Evolutionary conservation across 2,113 vertebrate species (phyloP).

Genomic region (Sinocyclocheilus anshuiensis): DNA sequence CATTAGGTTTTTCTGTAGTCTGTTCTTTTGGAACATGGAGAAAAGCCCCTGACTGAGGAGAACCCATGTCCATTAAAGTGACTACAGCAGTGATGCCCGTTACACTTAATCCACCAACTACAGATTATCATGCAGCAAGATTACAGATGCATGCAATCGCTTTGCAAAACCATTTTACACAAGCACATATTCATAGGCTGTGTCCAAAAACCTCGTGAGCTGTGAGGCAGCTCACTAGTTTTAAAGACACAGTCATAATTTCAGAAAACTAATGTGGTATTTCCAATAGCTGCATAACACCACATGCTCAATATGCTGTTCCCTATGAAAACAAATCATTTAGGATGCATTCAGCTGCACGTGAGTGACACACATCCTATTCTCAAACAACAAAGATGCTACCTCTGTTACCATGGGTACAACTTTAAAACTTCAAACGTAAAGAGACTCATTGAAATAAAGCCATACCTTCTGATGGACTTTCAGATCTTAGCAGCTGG

Average conservation of each 20-base stretch:
- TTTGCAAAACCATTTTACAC: slow-evolving; percentile 1
- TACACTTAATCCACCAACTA: slow-evolving; percentile 24
- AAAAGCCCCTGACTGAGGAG: slow-evolving; percentile 8
- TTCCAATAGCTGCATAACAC: not conserved
- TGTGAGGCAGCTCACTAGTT: not conserved
- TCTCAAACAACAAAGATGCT: not conserved
- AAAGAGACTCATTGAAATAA: not conserved
- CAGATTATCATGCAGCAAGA: slow-evolving; percentile 37
- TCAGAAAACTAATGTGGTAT: not conserved
- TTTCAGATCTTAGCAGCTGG: slow-evolving; percentile 23
- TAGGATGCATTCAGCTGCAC: not conserved
- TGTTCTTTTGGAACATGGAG: not conserved
- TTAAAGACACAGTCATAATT: not conserved
- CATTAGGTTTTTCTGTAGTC: not conserved
- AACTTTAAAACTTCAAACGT: not conserved
- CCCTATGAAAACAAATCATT: not conserved
- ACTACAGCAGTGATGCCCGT: slow-evolving; percentile 17
- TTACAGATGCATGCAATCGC: slow-evolving; percentile 14
- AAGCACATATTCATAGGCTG: not conserved
- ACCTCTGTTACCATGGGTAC: not conserved
- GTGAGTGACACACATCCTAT: not conserved
- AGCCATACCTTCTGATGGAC: slow-evolving; percentile 45
- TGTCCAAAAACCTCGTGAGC: not conserved
- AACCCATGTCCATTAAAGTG: slow-evolving; percentile 24
- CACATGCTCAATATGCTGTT: not conserved